These are phyloP conservation scores for Gallinago solitaria DNA, from an alignment of 2,797 vertebrate species.

Conservation along the genomic window DNA sequence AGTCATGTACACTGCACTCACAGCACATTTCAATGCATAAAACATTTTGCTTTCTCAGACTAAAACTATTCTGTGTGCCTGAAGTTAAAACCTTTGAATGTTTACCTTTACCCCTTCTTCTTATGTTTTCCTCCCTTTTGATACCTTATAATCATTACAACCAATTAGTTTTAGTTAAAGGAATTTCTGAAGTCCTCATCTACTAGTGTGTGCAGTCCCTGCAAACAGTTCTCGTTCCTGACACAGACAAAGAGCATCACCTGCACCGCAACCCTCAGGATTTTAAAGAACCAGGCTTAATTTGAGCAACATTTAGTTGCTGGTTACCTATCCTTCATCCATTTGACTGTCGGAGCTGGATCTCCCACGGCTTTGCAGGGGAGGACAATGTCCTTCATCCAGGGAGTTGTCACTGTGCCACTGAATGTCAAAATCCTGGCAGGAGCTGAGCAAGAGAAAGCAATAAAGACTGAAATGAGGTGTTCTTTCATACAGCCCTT, in stretches of 20 bases:
- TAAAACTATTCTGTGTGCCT: not conserved
- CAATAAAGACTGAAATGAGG: not conserved
- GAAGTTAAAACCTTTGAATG: not conserved
- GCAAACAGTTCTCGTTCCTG: rapidly evolving
- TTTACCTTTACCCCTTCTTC: not conserved
- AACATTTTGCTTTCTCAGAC: not conserved
- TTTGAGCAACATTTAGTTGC: conserved; percentile 70
- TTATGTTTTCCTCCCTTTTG: not conserved
- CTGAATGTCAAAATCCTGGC: conserved; percentile 96
- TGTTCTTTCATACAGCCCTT: not conserved
- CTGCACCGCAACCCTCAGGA: not conserved
- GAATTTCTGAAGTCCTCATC: not conserved
- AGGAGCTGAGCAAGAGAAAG: conserved; percentile 80
- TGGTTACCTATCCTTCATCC: conserved; percentile 98
- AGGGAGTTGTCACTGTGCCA: conserved; percentile 96
- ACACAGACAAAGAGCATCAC: not conserved
- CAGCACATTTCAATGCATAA: not conserved
- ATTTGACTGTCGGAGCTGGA: conserved; percentile 93
- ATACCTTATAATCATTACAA: not conserved
- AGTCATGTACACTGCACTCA: not conserved
- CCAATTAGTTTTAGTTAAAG: not conserved
- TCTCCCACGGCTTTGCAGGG: conserved; percentile 97
- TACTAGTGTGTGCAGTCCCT: not conserved
- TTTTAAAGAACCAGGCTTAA: not conserved
- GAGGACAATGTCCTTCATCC: conserved; percentile 98